A percentile compares a stretch with the other conserved stretches of the same genome.
phyloP scores from a whole-genome alignment of 2,888 invertebrate species.

The Cotesia congregata region DNA sequence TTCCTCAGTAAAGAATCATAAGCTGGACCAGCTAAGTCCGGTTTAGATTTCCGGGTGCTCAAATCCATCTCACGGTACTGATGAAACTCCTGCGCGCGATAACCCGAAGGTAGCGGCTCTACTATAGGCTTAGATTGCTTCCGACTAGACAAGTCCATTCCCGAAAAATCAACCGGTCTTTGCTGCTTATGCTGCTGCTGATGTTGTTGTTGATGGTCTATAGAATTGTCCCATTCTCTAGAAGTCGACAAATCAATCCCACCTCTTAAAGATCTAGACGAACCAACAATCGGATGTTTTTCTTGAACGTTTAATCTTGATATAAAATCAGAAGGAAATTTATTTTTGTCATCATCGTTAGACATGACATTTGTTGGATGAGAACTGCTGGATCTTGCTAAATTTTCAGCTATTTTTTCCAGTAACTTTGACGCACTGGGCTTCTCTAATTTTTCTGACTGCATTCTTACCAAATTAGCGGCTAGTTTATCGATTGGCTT shows the following conservation, averaged over 20 bases:
- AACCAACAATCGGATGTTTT: slow-evolving; percentile 17
- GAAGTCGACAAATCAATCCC: slow-evolving; percentile 65
- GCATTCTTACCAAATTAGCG: slow-evolving; percentile 63
- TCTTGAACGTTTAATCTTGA: not conserved
- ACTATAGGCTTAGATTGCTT: slow-evolving; percentile 53
- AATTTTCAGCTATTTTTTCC: slow-evolving; percentile 67
- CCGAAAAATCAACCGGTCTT: slow-evolving; percentile 64
- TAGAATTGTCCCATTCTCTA: slow-evolving; percentile 60
- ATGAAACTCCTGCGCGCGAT: slow-evolving; percentile 58
- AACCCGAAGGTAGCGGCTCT: slow-evolving; percentile 45
- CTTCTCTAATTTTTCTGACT: slow-evolving; percentile 60
- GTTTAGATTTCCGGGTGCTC: slow-evolving; percentile 61
- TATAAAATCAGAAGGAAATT: slow-evolving; percentile 46
- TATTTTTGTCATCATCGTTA: slow-evolving; percentile 56
- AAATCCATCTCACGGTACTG: slow-evolving; percentile 66
- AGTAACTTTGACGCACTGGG: slow-evolving; percentile 57
- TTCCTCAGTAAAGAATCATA: slow-evolving; percentile 65
- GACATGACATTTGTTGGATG: slow-evolving; percentile 38
- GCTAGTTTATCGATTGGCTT: slow-evolving; percentile 67
- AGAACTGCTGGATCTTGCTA: slow-evolving; percentile 62
- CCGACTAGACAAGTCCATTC: slow-evolving; percentile 67
- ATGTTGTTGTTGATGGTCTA: slow-evolving; percentile 51
- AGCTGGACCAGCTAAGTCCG: slow-evolving; percentile 55
- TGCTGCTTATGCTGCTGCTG: slow-evolving; percentile 39
- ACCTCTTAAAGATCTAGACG: slow-evolving; percentile 47